These are phyloP conservation scores for Dione vanillae DNA, from an alignment of 2,888 invertebrate species.

Conservation along the genomic window DNA sequence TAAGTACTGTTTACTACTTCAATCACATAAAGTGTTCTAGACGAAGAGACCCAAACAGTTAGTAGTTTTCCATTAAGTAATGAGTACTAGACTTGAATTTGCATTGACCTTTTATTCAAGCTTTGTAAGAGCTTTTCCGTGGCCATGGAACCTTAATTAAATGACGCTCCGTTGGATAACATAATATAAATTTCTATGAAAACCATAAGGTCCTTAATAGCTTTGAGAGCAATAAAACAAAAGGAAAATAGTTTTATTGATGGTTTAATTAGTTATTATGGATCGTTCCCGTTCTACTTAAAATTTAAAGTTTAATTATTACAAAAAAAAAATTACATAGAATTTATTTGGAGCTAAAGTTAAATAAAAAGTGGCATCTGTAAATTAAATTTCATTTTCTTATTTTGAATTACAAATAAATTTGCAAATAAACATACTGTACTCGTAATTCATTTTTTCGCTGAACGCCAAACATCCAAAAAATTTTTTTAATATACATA, in stretches of 20 bases:
- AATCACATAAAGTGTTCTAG: neutral
- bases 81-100: slow-evolving; percentile 27
- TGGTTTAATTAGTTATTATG: slow-evolving; percentile 4
- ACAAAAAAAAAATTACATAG: no score
- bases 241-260: neutral
- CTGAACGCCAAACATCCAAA: no score
- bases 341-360: no score
- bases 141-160: slow-evolving; percentile 26
- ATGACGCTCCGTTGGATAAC: slow-evolving; percentile 6
- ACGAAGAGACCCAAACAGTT: neutral
- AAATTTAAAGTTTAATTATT: no score
- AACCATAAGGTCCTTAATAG: slow-evolving; percentile 7
- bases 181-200: slow-evolving; percentile 14
- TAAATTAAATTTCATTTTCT: no score
- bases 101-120: slow-evolving; percentile 29
- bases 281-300: no score
- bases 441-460: no score
- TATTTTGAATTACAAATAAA: no score
- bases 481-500: no score
- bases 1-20: neutral
- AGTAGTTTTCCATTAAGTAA: slow-evolving; percentile 30
- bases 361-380: no score
- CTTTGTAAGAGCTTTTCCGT: slow-evolving; percentile 31
- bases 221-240: neutral
- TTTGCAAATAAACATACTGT: no score